Evolutionary conservation across 2,888 invertebrate species (phyloP), one percentile per base, ranked within the genome.

Genomic region (Brachypterus glaber): DNA sequence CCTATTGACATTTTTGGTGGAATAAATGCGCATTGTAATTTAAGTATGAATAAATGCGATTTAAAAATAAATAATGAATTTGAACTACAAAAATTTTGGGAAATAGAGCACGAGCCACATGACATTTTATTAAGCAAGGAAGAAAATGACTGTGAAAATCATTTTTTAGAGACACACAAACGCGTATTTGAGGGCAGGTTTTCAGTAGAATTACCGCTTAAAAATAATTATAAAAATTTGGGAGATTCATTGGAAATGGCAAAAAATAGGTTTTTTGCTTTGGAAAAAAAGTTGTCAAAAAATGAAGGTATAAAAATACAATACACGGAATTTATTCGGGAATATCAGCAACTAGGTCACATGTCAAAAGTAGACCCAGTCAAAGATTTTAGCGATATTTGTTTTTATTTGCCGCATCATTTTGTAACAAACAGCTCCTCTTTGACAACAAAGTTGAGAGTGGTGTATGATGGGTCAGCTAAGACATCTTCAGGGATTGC

Each of bases 41-140:
- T 29, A 29, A 7, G 14, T 7, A 9, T 25, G 8, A 15, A 21
- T 3, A 25, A 15, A 14, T 30, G 13, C 24, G 25, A 17, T 32
- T 25, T 45, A 13, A 15, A 46, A 15, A 32, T 37, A n/a, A n/a
- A n/a, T n/a, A n/a, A n/a, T n/a, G n/a, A n/a, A n/a, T n/a, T n/a
- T 11, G 41, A 46, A 34, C 32, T 44, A 8, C 25, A 41, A 40
- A 35, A 36, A 30, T 46, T 41, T 38, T 44, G 44, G 44, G 13
- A 30, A 2, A 17, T 46, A 13, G 42, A 29, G 3, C 29, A 29
- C 8, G 4, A 29, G 1, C 3, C 4, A 29, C 9, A 5, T 44
- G 17, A 36, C 39, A 25, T 2, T 14, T 2, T 9, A 24, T 7
- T 15, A 17, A 24, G 17, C 15, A 13, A 17, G 40, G 39, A 25